These are phyloP conservation scores for Drosophila jambulina DNA, from an alignment of 1,140 invertebrate species.

Conservation along the genomic window DNA sequence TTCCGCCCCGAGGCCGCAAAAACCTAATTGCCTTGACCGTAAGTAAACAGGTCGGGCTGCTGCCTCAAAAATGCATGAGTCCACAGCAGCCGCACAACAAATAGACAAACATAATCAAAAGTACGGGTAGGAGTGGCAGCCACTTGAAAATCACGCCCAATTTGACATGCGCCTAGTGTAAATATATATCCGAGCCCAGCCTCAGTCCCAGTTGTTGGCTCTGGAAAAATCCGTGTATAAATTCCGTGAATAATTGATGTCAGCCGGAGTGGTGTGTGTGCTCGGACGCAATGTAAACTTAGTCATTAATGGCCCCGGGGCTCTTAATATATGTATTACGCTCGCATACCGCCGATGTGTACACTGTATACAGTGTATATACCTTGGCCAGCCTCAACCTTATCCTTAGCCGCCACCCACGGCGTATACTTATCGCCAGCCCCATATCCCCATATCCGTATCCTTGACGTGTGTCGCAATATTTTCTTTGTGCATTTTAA, in stretches of 20 bases:
- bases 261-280: conserved; percentile 45
- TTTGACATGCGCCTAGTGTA: conserved; percentile 77
- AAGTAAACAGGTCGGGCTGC: conserved; percentile 58
- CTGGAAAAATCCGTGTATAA: conserved; percentile 78
- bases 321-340: conserved; percentile 68
- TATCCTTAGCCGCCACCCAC: conserved; percentile 10
- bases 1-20: conserved; percentile 62
- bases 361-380: conserved; percentile 28
- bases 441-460: conserved; percentile 24
- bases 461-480: conserved; percentile 64
- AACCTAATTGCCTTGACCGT: conserved; percentile 83
- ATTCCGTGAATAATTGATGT: conserved; percentile 78
- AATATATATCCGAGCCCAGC: conserved; percentile 48
- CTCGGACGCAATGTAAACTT: conserved; percentile 67
- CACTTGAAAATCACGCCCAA: conserved; percentile 83
- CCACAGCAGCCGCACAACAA: conserved; percentile 57
- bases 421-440: conserved; percentile 37
- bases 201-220: conserved; percentile 24
- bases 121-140: conserved; percentile 46
- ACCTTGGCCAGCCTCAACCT: conserved; percentile 41
- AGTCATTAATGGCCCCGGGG: conserved; percentile 67
- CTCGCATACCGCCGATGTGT: conserved; percentile 25
- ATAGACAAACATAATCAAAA: conserved; percentile 84
- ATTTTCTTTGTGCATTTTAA: conserved; percentile 77
- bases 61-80: conserved; percentile 77